Conservation (phyloP, 2,797 vertebrate genomes). For the Malacoraja senta region DNA sequence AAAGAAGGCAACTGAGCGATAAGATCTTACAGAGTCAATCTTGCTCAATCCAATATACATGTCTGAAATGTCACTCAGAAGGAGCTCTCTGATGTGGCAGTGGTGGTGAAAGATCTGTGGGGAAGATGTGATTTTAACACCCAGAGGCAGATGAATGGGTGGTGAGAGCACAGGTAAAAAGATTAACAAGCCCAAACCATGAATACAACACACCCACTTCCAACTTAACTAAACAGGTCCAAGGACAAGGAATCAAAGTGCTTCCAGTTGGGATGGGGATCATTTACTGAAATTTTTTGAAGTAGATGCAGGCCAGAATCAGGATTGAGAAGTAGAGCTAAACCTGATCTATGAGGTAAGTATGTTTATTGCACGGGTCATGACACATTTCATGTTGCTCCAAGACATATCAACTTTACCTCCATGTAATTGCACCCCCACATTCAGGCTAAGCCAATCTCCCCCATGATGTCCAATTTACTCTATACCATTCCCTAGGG, state of each 20-base stretch:
- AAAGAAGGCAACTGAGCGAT: too few species aligned
- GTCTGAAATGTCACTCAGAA: background rate
- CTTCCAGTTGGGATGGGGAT: background rate
- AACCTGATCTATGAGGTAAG: background rate
- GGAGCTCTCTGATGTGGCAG: background rate
- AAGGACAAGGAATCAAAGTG: background rate
- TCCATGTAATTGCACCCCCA: background rate
- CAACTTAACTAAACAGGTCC: background rate
- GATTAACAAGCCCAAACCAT: background rate
- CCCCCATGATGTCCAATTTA: background rate
- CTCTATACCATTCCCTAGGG: background rate
- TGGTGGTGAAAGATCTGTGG: too few species aligned
- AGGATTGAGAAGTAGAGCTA: background rate
- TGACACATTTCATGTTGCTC: background rate
- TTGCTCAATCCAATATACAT: background rate
- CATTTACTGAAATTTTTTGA: background rate
- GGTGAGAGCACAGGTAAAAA: background rate
- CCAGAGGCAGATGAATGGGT: too few species aligned
- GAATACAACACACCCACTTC: background rate
- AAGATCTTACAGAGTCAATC: background rate
- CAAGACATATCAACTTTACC: background rate
- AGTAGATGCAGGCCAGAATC: background rate
- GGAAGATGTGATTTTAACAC: background rate
- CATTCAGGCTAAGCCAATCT: background rate
- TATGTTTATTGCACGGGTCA: background rate